Evolutionary conservation across 1,140 invertebrate species (phyloP).

Genomic region (Lordiphosa clarofinis): DNA sequence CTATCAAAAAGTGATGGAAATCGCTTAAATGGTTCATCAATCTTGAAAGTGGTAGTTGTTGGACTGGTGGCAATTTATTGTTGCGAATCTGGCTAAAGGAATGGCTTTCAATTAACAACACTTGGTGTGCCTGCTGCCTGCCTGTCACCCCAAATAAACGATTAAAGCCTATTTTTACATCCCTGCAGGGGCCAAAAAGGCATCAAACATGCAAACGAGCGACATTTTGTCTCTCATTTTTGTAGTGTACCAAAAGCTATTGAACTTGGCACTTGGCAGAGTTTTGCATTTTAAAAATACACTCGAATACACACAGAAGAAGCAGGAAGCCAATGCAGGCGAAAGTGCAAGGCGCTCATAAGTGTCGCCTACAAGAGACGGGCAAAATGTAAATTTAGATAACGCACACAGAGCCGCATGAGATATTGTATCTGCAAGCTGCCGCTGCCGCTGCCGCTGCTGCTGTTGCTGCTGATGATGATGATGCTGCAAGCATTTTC

Average conservation of each 20-base stretch:
- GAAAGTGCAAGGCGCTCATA: conserved; percentile 42
- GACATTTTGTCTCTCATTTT: conserved; percentile 52
- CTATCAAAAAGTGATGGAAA: conserved; percentile 18
- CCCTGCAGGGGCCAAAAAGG: conserved; percentile 62
- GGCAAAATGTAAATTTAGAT: conserved; percentile 63
- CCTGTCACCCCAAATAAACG: conserved; percentile 25
- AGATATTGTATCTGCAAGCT: conserved; percentile 54
- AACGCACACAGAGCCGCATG: conserved; percentile 44
- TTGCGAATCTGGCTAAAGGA: conserved; percentile 18
- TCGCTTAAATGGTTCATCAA: conserved; percentile 20
- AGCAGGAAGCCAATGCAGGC: conserved; percentile 40
- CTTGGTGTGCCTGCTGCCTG: conserved; percentile 16
- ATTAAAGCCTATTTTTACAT: conserved; percentile 60
- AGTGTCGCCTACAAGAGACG: conserved; percentile 43
- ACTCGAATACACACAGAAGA: conserved; percentile 23
- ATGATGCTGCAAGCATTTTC: conserved; percentile 39
- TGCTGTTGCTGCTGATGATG: conserved; percentile 11
- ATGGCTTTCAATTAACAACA: conserved; percentile 63
- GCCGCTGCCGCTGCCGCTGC: conserved; percentile 36
- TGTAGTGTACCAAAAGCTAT: conserved; percentile 52
- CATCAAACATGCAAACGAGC: conserved; percentile 23
- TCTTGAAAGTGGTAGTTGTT: conserved; percentile 7
- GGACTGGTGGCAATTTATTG: conserved; percentile 10
- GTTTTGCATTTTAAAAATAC: conserved; percentile 62
- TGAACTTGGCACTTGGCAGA: conserved; percentile 71